A percentile compares a stretch with the other conserved stretches of the same genome.
phyloP scores from a whole-genome alignment of 2,113 vertebrate genomes.

The Lethenteron camtschaticum region DNA sequence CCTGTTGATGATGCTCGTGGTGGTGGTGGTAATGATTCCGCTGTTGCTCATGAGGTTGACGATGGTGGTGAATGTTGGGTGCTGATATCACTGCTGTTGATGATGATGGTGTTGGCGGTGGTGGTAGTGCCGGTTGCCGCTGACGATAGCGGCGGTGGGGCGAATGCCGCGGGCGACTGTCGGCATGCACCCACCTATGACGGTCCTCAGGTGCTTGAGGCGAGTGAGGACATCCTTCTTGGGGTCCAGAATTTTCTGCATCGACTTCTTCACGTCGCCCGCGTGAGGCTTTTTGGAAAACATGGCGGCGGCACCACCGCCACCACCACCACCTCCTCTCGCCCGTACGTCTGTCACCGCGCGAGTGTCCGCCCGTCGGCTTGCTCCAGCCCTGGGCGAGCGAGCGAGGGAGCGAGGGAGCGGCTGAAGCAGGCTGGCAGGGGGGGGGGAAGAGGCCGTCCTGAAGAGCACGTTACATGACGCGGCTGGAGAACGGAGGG shows the following conservation, averaged over 20 bases:
- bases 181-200: slow-evolving; percentile 44
- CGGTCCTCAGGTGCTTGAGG: slow-evolving; percentile 67
- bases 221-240: slow-evolving; percentile 85
- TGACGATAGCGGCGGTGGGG: too few relatives aligned
- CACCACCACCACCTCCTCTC: slow-evolving; percentile 20
- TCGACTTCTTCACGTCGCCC: slow-evolving; percentile 95
- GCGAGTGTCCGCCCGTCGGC: neutral
- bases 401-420: slow-evolving; percentile 35
- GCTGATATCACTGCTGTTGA: too few relatives aligned
- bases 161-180: too few relatives aligned
- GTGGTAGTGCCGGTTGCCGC: too few relatives aligned
- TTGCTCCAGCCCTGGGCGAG: slow-evolving; percentile 24
- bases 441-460: too few relatives aligned
- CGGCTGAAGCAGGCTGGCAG: slow-evolving; percentile 13
- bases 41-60: too few relatives aligned
- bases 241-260: slow-evolving; percentile 96
- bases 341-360: slow-evolving; percentile 11
- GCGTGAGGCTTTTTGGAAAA: slow-evolving; percentile 71
- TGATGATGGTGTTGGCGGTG: too few relatives aligned
- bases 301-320: slow-evolving; percentile 34
- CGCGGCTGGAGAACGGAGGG: too few relatives aligned
- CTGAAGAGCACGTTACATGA: too few relatives aligned
- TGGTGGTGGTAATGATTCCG: too few relatives aligned
- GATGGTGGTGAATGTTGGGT: too few relatives aligned
- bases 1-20: too few relatives aligned